These are phyloP conservation scores for Gadopsis marmoratus DNA, from an alignment of 2,797 vertebrate genomes.

Conservation along the genomic window DNA sequence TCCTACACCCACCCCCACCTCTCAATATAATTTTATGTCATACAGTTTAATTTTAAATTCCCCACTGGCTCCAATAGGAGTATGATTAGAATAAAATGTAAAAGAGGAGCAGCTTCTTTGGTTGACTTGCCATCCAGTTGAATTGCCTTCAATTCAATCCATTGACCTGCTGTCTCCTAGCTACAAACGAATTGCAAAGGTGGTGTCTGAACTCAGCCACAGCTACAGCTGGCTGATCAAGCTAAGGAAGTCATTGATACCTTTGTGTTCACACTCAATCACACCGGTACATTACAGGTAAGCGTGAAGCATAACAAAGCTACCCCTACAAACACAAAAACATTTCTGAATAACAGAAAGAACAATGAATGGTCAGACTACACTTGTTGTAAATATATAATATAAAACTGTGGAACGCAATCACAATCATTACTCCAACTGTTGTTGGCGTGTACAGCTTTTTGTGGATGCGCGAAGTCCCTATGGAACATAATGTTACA, in stretches of 20 bases:
- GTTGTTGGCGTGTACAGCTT: conserved; percentile 20
- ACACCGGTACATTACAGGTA: conserved; percentile 46
- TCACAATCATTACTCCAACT: conserved; percentile 2
- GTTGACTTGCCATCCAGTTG: conserved; percentile 57
- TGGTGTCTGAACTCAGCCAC: conserved; percentile 45
- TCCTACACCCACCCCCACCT: conserved; percentile 3
- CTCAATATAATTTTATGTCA: conserved; percentile 31
- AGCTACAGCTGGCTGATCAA: conserved; percentile 46
- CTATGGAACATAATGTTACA: conserved; percentile 10
- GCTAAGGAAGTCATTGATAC: conserved; percentile 59
- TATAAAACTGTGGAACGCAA: neutral
- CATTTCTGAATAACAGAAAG: neutral
- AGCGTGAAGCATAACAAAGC: conserved; percentile 3
- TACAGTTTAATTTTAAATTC: conserved; percentile 2
- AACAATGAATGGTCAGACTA: neutral
- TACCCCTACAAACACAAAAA: neutral
- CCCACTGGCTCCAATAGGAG: conserved; percentile 25
- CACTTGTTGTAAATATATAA: neutral
- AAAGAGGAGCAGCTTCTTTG: conserved; percentile 50
- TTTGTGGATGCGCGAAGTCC: conserved; percentile 28
- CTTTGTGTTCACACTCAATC: conserved; percentile 46
- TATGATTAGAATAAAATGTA: conserved; percentile 48
- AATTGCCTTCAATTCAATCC: conserved; percentile 63
- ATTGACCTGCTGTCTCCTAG: conserved; percentile 70
- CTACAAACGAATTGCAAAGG: conserved; percentile 48